Evolutionary conservation across 2,888 invertebrate species (phyloP), one percentile per base, ranked within the genome.

Genomic region (Pseudeuparius sepicola): DNA sequence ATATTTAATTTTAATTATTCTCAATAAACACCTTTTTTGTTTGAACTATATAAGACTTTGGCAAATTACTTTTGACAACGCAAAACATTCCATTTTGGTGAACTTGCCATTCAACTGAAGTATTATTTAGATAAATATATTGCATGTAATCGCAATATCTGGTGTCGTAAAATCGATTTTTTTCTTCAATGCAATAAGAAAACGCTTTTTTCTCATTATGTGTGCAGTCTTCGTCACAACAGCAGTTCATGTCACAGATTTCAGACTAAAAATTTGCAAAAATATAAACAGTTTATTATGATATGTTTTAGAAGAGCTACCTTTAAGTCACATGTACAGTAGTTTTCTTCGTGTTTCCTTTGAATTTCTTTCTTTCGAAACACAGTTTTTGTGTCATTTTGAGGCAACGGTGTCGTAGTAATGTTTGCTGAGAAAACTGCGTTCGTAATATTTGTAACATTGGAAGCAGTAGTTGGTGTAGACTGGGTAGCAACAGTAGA

Each of bases 201-300:
- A 88, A 81, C 2, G 72, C 62, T 37, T 60, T 53, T 37, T 65
- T 64, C 47, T 85, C 76, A 32, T 63, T 61, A 14, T 63, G 59
- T 6, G 68, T 62, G 53, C 88, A 89, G 48, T 87, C 83, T 28
- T 50, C 53, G 57, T 89, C 88, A 58, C 89, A 89, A 54, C 87
- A 88, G 54, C 88, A 89, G 57, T 85, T 81, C 33, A 85, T 70
- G 60, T 89, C 85, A 61, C 89, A 89, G 20, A 66, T 63, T 47
- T 66, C 63, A 30, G 61, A 60, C 78, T 80, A 47, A 37, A 61
- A 49, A 20, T n/a, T n/a, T n/a, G n/a, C n/a, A n/a, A n/a, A n/a
- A n/a, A n/a, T n/a, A n/a, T n/a, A n/a, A n/a, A n/a, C n/a, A n/a
- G n/a, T n/a, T n/a, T n/a, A n/a, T n/a, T n/a, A n/a, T n/a, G n/a